These are phyloP conservation scores for Habropoda laboriosa DNA, from an alignment of 1,140 invertebrate species.

Conservation along the genomic window DNA sequence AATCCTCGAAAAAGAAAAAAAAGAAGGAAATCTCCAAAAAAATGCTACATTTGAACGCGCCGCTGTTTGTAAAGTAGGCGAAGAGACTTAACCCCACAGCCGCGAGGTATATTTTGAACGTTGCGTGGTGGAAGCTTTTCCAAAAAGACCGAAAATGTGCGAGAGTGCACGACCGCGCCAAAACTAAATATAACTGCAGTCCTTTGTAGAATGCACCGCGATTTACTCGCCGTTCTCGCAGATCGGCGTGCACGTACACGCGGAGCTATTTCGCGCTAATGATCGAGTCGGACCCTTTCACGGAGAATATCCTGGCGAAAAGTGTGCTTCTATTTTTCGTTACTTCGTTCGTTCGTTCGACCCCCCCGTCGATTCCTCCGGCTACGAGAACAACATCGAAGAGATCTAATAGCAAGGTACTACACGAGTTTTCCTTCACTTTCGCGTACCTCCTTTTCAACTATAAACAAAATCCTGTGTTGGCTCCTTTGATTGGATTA, in stretches of 20 bases:
- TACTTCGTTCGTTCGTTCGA: too few species aligned
- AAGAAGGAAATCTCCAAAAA: too few species aligned
- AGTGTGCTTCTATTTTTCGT: not conserved
- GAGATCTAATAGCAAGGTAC: too few species aligned
- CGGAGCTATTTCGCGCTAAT: constrained; percentile 43
- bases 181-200: constrained; percentile 78
- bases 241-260: constrained; percentile 23
- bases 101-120: constrained; percentile 59
- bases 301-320: not conserved
- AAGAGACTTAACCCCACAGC: not conserved
- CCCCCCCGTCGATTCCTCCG: too few species aligned
- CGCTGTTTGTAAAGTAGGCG: not conserved
- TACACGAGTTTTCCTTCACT: not conserved
- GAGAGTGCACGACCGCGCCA: constrained; percentile 71
- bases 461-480: constrained; percentile 21
- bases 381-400: too few species aligned
- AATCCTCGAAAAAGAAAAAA: not conserved
- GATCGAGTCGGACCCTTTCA: not conserved
- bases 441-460: not conserved
- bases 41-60: not conserved
- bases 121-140: constrained; percentile 69
- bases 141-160: constrained; percentile 77
- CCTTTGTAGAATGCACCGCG: constrained; percentile 68
- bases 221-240: constrained; percentile 55
- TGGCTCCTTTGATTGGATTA: not conserved